Conservation (phyloP, 2,113 vertebrate species). For the Erpornis zantholeuca region DNA sequence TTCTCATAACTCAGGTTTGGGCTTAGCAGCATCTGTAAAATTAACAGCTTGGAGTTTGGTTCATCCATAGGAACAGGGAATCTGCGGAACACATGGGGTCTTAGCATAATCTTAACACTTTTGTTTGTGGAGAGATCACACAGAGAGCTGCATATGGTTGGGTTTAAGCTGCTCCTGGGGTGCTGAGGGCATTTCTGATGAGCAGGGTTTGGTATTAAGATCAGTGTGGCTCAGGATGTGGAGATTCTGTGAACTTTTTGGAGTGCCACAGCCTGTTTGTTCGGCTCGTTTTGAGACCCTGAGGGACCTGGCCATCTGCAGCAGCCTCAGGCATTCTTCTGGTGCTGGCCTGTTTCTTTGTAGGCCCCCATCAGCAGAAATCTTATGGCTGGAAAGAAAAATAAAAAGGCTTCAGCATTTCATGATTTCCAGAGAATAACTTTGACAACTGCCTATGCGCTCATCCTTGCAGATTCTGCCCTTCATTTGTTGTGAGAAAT, state of each 20-base stretch:
- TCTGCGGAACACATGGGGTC: conserved; percentile 33
- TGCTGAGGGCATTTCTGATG: not conserved
- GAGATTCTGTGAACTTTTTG: not conserved
- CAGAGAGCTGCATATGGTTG: not conserved
- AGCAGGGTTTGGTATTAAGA: not conserved
- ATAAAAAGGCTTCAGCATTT: not conserved
- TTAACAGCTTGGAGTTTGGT: not conserved
- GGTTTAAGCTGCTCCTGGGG: not conserved
- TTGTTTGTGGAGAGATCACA: not conserved
- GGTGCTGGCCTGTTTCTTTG: not conserved
- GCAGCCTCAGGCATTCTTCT: not conserved
- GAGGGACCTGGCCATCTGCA: not conserved
- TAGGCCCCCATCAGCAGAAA: not conserved
- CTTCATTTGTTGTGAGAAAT: not conserved
- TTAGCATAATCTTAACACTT: conserved; percentile 10
- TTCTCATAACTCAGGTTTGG: not conserved
- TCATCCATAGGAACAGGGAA: not conserved
- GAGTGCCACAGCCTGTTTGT: not conserved
- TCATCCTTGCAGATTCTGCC: not conserved
- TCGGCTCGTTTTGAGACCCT: not conserved
- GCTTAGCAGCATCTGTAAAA: conserved; percentile 33
- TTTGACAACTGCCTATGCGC: not conserved
- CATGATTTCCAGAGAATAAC: not conserved
- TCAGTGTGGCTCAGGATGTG: not conserved
- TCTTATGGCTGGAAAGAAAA: not conserved